Conservation (phyloP, 1,140 invertebrate genomes). For the Brachionus plicatilis region DNA sequence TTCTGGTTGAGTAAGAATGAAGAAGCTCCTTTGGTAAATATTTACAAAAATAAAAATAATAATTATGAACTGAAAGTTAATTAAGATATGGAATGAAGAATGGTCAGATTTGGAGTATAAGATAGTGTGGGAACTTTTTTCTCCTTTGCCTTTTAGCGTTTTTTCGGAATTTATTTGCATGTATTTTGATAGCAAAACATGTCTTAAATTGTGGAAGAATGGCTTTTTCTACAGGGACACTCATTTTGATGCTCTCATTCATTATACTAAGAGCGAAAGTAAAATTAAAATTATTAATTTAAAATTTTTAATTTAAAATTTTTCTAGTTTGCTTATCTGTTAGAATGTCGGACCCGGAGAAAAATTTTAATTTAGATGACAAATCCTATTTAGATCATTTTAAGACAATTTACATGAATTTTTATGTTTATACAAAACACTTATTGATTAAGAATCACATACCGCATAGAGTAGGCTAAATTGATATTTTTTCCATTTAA, state of each 20-base stretch:
- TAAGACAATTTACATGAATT: neutral
- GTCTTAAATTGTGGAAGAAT: neutral
- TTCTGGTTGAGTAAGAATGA: neutral
- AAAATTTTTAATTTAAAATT: neutral
- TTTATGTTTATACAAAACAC: neutral
- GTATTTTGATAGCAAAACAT: neutral
- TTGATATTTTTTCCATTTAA: neutral
- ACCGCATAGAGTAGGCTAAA: neutral
- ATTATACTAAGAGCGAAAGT: neutral
- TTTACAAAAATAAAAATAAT: neutral
- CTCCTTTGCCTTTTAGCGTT: neutral
- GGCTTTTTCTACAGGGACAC: neutral
- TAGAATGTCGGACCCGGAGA: neutral
- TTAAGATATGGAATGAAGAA: neutral
- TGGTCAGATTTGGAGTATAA: slow-evolving; percentile 4
- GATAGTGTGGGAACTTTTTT: neutral
- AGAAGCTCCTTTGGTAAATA: neutral
- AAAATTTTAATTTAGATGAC: neutral
- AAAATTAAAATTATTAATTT: neutral
- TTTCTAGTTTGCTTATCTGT: neutral
- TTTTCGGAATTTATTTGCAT: neutral
- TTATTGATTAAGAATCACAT: neutral
- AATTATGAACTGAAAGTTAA: neutral
- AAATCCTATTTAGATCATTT: neutral
- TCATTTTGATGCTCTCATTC: neutral